Base-by-base conservation (phyloP, 2,888 invertebrate genomes). In the Creontiades dilutus region DNA sequence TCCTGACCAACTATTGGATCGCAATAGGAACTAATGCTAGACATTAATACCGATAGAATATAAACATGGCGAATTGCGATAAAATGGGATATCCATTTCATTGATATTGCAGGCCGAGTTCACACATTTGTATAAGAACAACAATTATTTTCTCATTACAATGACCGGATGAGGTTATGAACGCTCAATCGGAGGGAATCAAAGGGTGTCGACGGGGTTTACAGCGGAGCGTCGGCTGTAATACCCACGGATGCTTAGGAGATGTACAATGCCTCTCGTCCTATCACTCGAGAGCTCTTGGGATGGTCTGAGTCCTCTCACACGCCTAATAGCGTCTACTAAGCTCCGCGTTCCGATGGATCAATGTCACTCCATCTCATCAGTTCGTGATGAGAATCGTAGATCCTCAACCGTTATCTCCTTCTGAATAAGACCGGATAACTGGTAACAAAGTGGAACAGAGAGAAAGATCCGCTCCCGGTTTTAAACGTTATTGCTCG, bases 301-400 rank as follows among this genome's bases (percentile, higher is more conserved):
- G 46, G 28, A 78, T 16, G 14, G n/a, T 46, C 46, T 78, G 16
- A 78, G 78, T 9, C 37, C 76, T 46, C 78, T 78, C 78, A 46
- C 37, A 78, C 47, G 78, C 37, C 78, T 47, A 47, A 78, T 46
- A 78, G 78, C 14, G 78, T 78, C 78, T 78, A 78, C 78, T 78
- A 78, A 78, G 78, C 78, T 78, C 37, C 47, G 78, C 78, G 47
- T 78, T 47, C 78, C 37, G 78, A 37, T 78, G 47, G 78, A 78
- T 78, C 78, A 78, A 78, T 68, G 68, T 68, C 78, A 37, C 78
- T 37, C 19, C 78, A 14, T 28, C 46, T 47, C 78, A 78, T 37
- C 78, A 78, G 68, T 68, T 68, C 23, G 19, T 68, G 68, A 68
- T 68, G 68, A 68, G 23, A 68, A 68, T 68, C 68, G 68, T 27